Conservation (phyloP, 2,797 vertebrate species). For the Decapterus maruadsi region DNA sequence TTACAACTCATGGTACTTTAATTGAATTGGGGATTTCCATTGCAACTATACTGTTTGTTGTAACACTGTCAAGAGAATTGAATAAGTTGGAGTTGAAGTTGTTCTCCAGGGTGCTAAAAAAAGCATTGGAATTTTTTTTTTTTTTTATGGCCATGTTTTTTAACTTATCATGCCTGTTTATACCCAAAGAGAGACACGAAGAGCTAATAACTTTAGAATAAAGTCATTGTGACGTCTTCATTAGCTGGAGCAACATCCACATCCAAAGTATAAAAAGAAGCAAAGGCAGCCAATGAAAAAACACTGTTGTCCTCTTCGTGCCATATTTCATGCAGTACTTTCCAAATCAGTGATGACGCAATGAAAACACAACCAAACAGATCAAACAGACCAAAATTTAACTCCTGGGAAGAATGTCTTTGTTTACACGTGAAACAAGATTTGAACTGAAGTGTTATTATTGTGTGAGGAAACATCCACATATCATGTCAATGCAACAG, state of each 20-base stretch:
- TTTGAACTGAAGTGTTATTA: neutral
- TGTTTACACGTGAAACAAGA: neutral
- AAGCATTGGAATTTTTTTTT: neutral
- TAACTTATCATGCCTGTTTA: neutral
- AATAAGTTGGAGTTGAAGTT: neutral
- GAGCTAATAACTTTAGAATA: neutral
- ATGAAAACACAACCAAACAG: neutral
- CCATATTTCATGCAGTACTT: neutral
- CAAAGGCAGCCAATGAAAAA: conserved; percentile 4
- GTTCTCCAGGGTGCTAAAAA: neutral
- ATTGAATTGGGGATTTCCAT: neutral
- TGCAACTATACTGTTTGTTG: conserved; percentile 3
- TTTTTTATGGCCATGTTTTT: neutral
- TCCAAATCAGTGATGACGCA: conserved; percentile 8
- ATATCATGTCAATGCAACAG: neutral
- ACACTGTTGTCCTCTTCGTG: neutral
- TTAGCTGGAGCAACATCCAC: conserved; percentile 8
- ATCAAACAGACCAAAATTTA: neutral
- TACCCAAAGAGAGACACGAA: neutral
- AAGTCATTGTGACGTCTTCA: neutral
- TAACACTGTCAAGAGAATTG: neutral
- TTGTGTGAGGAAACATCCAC: neutral
- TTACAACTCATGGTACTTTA: neutral
- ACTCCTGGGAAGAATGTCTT: neutral
- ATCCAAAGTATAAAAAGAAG: conserved; percentile 3